Base-by-base conservation (phyloP, 2,797 vertebrate species). In the Prionace glauca region DNA sequence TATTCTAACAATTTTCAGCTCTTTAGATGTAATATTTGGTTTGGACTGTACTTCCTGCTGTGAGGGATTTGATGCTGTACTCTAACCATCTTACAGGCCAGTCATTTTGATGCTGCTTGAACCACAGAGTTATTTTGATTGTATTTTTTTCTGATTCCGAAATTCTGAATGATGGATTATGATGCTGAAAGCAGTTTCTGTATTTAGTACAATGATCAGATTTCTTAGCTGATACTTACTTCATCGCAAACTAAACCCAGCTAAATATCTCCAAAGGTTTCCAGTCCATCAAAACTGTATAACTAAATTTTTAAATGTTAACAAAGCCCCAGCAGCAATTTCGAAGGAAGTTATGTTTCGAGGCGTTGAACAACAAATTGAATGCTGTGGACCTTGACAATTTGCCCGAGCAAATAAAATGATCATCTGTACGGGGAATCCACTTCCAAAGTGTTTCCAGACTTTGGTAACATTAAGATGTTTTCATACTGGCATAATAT, bases 131-230 rank as follows among this genome's bases (percentile, higher is more conserved):
- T 94, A 94, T 94, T 74, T 71, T 45, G 92, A 93, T 93, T 93
- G 67, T 50, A 20, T 32, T 92, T 94, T 94, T 56, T 56, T 77
- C 41, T 77, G 71, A 95, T 95, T 77, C 93, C 45, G 11, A 95
- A 74, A 95, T 77, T 77, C 45, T 95, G 50, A 56, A 95, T 95
- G 71, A 95, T 95, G 93, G 71, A 77, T 95, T 95, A 95, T 29
- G 29, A 77, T n/a, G 26, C 26, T 56, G 71, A 60, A 95, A 95
- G 93, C 71, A 77, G 45, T 77, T 95, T 95, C 69, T 74, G 71
- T 72, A 56, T 24, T 95, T 77, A 77, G 71, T 32, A 50, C 71
- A 16, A 74, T 74, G 71, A 50, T 95, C 71, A 95, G 93, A 95
- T 95, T 74, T 60, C 41, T 77, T 74, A 50, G 45, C 24, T 95